phyloP scores from a whole-genome alignment of 2,888 invertebrate genomes.

The Cacoxenus indagator region DNA sequence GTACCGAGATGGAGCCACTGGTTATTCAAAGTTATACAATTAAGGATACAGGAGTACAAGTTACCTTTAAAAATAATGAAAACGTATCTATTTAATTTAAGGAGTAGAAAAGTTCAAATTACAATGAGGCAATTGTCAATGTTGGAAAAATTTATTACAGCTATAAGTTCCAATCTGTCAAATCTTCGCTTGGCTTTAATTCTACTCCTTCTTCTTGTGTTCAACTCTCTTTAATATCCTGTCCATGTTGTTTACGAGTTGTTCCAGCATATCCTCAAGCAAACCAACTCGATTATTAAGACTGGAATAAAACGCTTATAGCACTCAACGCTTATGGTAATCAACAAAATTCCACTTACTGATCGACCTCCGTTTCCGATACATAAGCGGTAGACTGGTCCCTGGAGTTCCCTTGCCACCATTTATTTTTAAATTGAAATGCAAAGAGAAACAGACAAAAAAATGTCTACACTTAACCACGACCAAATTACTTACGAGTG shows the following conservation, averaged over 20 bases:
- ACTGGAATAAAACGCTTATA: conserved; percentile 32
- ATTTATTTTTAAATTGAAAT: neutral
- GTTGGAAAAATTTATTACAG: conserved; percentile 43
- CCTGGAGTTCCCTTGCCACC: too few relatives aligned
- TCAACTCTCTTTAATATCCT: conserved; percentile 52
- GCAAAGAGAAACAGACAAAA: too few relatives aligned
- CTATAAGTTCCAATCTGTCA: conserved; percentile 25
- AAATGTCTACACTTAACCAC: too few relatives aligned
- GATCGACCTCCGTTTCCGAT: conserved; percentile 40
- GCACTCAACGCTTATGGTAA: neutral
- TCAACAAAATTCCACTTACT: conserved; percentile 29
- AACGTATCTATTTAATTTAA: too few relatives aligned
- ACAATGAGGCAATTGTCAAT: neutral
- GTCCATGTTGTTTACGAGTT: conserved; percentile 59
- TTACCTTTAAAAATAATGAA: too few relatives aligned
- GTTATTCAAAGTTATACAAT: too few relatives aligned
- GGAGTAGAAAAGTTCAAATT: neutral
- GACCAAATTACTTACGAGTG: too few relatives aligned
- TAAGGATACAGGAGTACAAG: too few relatives aligned
- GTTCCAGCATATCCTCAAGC: conserved; percentile 58
- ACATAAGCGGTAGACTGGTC: too few relatives aligned
- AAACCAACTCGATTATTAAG: conserved; percentile 53
- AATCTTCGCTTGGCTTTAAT: conserved; percentile 33
- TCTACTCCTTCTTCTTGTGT: conserved; percentile 30
- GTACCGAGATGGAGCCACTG: too few relatives aligned